phyloP scores from a whole-genome alignment of 2,113 vertebrate species.

The Anolis sagrei region DNA sequence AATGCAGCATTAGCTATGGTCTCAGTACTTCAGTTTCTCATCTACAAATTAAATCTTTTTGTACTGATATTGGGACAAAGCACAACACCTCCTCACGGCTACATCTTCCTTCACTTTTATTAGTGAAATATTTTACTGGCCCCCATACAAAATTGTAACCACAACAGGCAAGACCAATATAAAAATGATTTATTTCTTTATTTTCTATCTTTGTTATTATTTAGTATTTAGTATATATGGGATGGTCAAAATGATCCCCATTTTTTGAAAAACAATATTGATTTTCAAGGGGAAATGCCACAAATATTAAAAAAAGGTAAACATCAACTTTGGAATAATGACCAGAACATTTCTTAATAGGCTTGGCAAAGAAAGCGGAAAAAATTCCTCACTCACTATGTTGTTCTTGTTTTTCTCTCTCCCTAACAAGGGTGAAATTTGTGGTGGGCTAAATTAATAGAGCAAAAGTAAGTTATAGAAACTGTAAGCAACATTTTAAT shows the following conservation, averaged over 20 bases:
- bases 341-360: slow-evolving; percentile 71
- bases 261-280: slow-evolving; percentile 51
- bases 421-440: slow-evolving; percentile 71
- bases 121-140: not conserved
- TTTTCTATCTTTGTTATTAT: not conserved
- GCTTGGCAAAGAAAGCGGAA: slow-evolving; percentile 75
- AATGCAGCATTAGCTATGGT: no score
- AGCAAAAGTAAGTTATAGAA: slow-evolving; percentile 69
- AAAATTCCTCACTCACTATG: slow-evolving; percentile 60
- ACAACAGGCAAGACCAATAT: not conserved
- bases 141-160: not conserved
- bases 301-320: slow-evolving; percentile 65
- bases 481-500: slow-evolving; percentile 73
- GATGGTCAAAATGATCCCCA: slow-evolving; percentile 50
- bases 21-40: not conserved
- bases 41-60: not conserved
- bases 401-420: slow-evolving; percentile 4
- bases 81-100: not conserved
- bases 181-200: not conserved
- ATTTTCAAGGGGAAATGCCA: slow-evolving; percentile 59
- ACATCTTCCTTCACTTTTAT: not conserved
- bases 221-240: no score
- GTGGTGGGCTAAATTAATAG: slow-evolving; percentile 66
- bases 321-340: slow-evolving; percentile 71
- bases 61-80: not conserved